Evolutionary conservation across 2,113 vertebrate species (phyloP).

Genomic region (Nothocercus julius): DNA sequence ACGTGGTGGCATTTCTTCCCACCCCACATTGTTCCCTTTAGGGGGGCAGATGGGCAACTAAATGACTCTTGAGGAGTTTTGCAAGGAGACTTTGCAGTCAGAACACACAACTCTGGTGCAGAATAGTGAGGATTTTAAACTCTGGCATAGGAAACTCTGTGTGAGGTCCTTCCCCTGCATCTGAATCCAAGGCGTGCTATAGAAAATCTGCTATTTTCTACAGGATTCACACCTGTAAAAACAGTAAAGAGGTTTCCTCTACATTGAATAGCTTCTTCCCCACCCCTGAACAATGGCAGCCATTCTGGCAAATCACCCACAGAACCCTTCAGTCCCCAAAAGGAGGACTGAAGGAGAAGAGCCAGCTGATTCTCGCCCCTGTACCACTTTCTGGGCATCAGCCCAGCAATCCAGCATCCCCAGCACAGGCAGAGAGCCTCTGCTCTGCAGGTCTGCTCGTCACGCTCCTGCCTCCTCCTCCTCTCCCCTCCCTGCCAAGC

Average conservation of each 20-base stretch:
- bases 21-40: not conserved
- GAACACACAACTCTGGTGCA: conserved; percentile 60
- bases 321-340: not conserved
- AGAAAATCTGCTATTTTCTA: not conserved
- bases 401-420: rapidly evolving
- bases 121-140: conserved; percentile 9
- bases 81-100: conserved; percentile 57
- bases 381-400: not conserved
- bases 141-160: not conserved
- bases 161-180: not conserved
- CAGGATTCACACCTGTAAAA: not conserved
- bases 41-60: not conserved
- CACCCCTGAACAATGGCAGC: not conserved
- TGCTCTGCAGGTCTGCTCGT: conserved; percentile 12
- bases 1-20: not conserved
- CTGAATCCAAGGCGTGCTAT: not conserved
- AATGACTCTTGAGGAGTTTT: conserved; percentile 21
- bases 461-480: not conserved
- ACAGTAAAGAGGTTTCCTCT: not conserved
- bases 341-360: not conserved
- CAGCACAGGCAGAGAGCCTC: not conserved
- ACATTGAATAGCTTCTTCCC: rapidly evolving
- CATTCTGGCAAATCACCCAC: not conserved
- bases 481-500: conserved; percentile 50
- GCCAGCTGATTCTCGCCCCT: not conserved